phyloP scores from a whole-genome alignment of 2,888 invertebrate species.

The Liopterus haemorrhoidalis region DNA sequence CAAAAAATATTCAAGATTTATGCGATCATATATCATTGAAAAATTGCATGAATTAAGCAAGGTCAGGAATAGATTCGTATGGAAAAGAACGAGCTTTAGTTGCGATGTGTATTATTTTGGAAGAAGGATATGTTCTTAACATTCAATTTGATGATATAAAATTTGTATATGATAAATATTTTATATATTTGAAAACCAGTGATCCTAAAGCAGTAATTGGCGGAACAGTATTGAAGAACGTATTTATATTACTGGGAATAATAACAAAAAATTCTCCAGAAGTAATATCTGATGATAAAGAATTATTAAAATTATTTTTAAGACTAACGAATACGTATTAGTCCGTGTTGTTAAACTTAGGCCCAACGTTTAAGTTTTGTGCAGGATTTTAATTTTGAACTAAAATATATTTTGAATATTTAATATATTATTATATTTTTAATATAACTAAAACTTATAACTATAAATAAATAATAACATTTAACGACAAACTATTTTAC shows the following conservation, averaged over 20 bases:
- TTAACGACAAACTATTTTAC: too few species aligned
- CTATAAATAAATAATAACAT: too few species aligned
- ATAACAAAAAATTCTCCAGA: conserved; percentile 37
- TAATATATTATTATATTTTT: too few species aligned
- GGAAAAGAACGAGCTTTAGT: conserved; percentile 38
- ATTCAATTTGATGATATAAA: conserved; percentile 16
- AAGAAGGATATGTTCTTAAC: conserved; percentile 26
- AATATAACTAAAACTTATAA: too few species aligned
- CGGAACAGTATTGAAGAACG: conserved; percentile 38
- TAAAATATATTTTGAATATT: too few species aligned
- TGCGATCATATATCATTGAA: conserved; percentile 36
- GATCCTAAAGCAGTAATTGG: conserved; percentile 2
- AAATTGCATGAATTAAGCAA: conserved; percentile 34
- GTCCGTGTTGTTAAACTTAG: too few species aligned
- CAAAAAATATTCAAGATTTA: conserved; percentile 37
- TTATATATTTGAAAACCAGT: conserved; percentile 10
- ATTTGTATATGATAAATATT: conserved; percentile 14
- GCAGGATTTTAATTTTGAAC: too few species aligned
- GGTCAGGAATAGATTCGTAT: conserved; percentile 29
- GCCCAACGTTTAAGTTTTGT: too few species aligned
- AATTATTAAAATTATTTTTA: conserved; percentile 31
- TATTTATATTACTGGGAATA: conserved; percentile 35
- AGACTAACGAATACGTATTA: too few species aligned
- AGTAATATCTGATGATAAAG: conserved; percentile 30
- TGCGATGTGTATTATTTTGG: conserved; percentile 35